phyloP scores from a whole-genome alignment of 2,113 vertebrate genomes.

The Apodemus sylvaticus region DNA sequence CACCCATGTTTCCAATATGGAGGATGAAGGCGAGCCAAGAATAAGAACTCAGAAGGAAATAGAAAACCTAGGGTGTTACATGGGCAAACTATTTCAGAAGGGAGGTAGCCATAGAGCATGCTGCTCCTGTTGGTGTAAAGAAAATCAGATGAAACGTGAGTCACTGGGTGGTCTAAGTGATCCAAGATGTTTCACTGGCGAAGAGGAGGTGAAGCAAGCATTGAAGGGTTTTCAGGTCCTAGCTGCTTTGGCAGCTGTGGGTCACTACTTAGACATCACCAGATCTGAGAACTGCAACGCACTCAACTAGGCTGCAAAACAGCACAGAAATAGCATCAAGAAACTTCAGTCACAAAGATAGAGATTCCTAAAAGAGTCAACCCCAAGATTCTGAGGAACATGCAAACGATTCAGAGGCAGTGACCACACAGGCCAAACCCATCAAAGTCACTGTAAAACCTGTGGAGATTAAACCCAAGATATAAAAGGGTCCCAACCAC shows the following conservation, averaged over 20 bases:
- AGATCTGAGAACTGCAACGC: neutral
- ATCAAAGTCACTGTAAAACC: neutral
- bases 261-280: neutral
- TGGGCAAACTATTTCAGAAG: neutral
- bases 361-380: neutral
- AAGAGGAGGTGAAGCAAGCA: neutral
- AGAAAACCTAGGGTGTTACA: neutral
- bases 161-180: neutral
- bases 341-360: neutral
- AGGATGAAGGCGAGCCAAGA: neutral
- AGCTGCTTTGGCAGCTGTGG: neutral
- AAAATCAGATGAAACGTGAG: neutral
- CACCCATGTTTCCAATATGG: neutral
- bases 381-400: neutral
- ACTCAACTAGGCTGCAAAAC: neutral
- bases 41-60: neutral
- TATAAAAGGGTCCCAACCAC: neutral
- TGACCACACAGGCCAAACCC: neutral
- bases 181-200: neutral
- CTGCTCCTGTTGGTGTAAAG: neutral
- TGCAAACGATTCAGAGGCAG: neutral
- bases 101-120: neutral
- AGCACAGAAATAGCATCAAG: neutral
- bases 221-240: neutral
- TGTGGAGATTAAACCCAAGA: neutral